phyloP scores from a whole-genome alignment of 2,888 invertebrate species.

The Tachina fera region DNA sequence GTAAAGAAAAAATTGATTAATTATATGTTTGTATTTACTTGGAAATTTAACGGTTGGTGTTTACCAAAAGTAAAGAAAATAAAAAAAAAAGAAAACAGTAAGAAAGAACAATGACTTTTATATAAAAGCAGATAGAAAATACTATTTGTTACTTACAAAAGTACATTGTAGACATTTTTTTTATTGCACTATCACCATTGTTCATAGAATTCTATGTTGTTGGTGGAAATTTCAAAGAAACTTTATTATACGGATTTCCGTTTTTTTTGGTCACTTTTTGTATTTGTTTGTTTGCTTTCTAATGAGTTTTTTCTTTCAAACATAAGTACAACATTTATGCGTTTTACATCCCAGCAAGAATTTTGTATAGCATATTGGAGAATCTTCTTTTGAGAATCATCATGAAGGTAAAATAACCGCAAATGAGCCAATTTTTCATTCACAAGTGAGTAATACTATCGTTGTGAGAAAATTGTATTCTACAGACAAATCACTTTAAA shows the following conservation, averaged over 20 bases:
- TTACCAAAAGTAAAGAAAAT: neutral
- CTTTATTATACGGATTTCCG: constrained; percentile 66
- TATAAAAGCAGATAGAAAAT: neutral
- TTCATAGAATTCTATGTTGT: neutral
- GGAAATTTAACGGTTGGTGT: constrained; percentile 23
- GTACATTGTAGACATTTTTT: too few species aligned
- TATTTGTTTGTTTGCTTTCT: constrained; percentile 8
- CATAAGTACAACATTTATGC: neutral
- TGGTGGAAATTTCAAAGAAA: constrained; percentile 21
- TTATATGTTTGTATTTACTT: constrained; percentile 10
- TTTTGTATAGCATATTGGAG: too few species aligned
- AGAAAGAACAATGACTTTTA: neutral
- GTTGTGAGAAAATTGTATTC: too few species aligned
- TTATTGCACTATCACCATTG: neutral
- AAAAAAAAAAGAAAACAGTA: neutral
- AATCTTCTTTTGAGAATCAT: too few species aligned
- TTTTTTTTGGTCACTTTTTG: constrained; percentile 64
- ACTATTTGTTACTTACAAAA: neutral
- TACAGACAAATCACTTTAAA: too few species aligned
- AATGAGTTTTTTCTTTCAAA: constrained; percentile 2
- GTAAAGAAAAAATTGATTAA: constrained; percentile 36
- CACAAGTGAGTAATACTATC: too few species aligned
- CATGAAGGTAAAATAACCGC: too few species aligned
- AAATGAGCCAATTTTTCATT: too few species aligned
- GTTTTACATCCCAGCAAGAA: neutral